Base-by-base conservation (phyloP, 2,888 invertebrate species). In the Troilus luridus region DNA sequence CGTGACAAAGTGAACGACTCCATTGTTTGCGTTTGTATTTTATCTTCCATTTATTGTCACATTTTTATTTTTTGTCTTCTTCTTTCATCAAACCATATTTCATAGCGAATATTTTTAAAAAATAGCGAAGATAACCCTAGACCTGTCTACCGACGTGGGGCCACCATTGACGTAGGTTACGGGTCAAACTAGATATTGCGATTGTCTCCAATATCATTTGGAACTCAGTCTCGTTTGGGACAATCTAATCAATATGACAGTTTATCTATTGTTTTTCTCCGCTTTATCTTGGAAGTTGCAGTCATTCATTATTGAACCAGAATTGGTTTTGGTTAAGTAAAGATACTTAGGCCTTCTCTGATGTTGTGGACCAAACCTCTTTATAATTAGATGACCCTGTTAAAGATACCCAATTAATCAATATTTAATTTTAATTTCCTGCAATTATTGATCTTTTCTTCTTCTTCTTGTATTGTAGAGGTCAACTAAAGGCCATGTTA, bases 141-240 rank as follows among this genome's bases (percentile, higher is more conserved):
- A 56, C n/a, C 72, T 77, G 72, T 90, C 67, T 77, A 77, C 56
- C 56, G 24, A 17, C 17, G 24, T 58, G 90, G 77, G 90, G 89
- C 27, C 67, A 89, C 24, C 58, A 90, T 90, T 90, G 90, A 90
- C 90, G 90, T 77, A 90, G 72, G 72, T 41, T 27, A 64, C 62
- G 54, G 62, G 64, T 89, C 89, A 89, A 54, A 14, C 41, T 56
- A 89, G 62, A 88, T 88, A 59, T 24, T 8, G 54, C 27, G 19
- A 85, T 6, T n/a, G 85, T 85, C 85, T 85, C 85, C 56, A 9
- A 85, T 21, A 56, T 85, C 56, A 11, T 10, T 11, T 56, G 56
- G 54, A 21, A 85, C 81, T 11, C 11, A 11, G 85, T 85, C 85
- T 85, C 85, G 8, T 56, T 85, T 56, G 21, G 5, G 6, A 85